Evolutionary conservation across 2,888 invertebrate species (phyloP).

Genomic region (Physocephala rufipes): DNA sequence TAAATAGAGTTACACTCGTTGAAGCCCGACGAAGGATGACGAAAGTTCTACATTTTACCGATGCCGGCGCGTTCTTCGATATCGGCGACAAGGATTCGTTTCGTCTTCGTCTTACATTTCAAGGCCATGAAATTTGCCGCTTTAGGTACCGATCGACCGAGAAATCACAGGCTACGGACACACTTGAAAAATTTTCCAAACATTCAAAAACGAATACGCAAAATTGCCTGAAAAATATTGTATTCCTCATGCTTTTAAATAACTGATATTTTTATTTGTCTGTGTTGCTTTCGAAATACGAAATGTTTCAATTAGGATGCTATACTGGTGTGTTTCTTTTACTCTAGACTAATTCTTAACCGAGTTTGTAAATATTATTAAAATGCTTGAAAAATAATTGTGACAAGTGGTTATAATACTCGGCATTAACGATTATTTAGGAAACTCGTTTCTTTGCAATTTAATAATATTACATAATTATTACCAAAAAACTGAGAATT

Average conservation of each 20-base stretch:
- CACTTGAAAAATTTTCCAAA: neutral
- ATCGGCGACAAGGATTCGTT: no score
- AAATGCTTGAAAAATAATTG: conserved; percentile 13
- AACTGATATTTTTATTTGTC: neutral
- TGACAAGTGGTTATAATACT: neutral
- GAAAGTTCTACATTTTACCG: no score
- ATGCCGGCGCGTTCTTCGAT: no score
- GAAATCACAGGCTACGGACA: no score
- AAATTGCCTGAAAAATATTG: neutral
- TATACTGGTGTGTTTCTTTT: neutral
- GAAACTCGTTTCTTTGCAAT: conserved; percentile 8
- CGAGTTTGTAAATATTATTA: conserved; percentile 14
- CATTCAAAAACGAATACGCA: neutral
- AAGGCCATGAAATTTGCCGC: no score
- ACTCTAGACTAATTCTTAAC: conserved; percentile 5
- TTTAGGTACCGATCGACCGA: no score
- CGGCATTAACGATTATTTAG: conserved; percentile 32
- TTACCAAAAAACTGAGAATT: neutral
- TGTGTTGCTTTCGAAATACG: neutral
- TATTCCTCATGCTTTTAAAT: neutral
- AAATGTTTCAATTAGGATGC: conserved; percentile 14
- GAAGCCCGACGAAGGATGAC: no score
- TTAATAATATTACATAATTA: neutral
- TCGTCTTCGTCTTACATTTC: no score
- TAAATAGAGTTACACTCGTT: no score